Percentiles rank a stretch among this genome's conserved stretches.
These are phyloP conservation scores for Brienomyrus brachyistius DNA, from an alignment of 2,113 vertebrate genomes.

Conservation along the genomic window DNA sequence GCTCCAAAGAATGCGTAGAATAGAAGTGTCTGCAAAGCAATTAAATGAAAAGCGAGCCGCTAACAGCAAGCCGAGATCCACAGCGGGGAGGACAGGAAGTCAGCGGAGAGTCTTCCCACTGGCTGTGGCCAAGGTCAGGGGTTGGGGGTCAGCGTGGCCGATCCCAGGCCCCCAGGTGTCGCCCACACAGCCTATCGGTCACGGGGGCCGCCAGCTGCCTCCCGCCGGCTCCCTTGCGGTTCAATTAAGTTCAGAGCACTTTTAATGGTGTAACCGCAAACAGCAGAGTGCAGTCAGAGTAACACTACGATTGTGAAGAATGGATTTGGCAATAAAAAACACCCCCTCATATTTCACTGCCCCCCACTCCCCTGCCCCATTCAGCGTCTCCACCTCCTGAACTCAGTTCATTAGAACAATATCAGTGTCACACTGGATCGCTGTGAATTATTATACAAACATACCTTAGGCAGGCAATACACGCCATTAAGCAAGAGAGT, in stretches of 20 bases:
- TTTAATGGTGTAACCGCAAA: neutral
- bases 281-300: neutral
- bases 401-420: neutral
- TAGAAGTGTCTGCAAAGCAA: neutral
- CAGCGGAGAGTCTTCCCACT: slow-evolving; percentile 15
- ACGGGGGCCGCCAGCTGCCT: neutral
- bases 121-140: slow-evolving; percentile 27
- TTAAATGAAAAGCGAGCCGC: neutral
- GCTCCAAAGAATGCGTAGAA: neutral
- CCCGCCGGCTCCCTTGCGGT: neutral
- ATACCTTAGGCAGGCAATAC: neutral
- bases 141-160: slow-evolving; percentile 13
- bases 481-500: neutral
- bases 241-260: neutral
- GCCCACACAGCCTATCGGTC: neutral
- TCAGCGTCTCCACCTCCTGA: neutral
- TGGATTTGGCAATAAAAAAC: neutral
- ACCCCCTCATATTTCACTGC: neutral
- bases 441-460: neutral
- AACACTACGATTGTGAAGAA: neutral
- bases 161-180: slow-evolving; percentile 24
- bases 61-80: neutral
- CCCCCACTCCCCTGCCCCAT: neutral
- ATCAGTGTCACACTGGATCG: neutral
- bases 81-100: slow-evolving; percentile 22